Percentiles rank a stretch among this genome's conserved stretches.
Evolutionary conservation across 2,797 vertebrate genomes (phyloP).

Genomic region (Tenualosa thibaudeaui): DNA sequence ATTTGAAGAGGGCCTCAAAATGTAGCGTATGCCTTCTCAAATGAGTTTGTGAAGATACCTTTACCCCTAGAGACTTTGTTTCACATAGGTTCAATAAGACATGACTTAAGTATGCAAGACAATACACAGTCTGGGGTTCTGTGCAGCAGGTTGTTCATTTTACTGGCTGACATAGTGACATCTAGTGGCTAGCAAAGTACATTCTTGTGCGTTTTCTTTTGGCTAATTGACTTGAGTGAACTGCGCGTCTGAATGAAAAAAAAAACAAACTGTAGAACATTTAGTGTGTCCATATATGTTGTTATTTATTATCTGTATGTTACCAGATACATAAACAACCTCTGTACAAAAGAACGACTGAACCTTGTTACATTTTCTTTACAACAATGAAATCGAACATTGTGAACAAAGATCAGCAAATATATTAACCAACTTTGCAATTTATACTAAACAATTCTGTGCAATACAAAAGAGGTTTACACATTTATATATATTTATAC

Average conservation of each 20-base stretch:
- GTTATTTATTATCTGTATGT: constrained; percentile 82
- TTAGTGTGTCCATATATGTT: constrained; percentile 41
- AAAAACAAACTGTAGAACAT: not conserved
- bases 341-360: constrained; percentile 83
- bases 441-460: constrained; percentile 85
- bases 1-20: not conserved
- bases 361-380: constrained; percentile 69
- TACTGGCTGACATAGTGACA: not conserved
- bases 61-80: not conserved
- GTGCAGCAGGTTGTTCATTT: not conserved
- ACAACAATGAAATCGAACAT: constrained; percentile 78
- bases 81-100: not conserved
- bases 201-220: not conserved
- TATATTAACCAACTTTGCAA: constrained; percentile 82
- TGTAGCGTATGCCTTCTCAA: not conserved
- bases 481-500: constrained; percentile 64
- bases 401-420: constrained; percentile 82
- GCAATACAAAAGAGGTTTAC: constrained; percentile 88
- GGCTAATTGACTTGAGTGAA: not conserved
- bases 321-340: constrained; percentile 87
- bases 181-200: not conserved
- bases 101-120: not conserved
- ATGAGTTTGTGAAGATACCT: not conserved
- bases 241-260: not conserved
- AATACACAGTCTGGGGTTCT: not conserved